Evolutionary conservation across 2,888 invertebrate genomes (phyloP).

Genomic region (Watsonalla cultraria): DNA sequence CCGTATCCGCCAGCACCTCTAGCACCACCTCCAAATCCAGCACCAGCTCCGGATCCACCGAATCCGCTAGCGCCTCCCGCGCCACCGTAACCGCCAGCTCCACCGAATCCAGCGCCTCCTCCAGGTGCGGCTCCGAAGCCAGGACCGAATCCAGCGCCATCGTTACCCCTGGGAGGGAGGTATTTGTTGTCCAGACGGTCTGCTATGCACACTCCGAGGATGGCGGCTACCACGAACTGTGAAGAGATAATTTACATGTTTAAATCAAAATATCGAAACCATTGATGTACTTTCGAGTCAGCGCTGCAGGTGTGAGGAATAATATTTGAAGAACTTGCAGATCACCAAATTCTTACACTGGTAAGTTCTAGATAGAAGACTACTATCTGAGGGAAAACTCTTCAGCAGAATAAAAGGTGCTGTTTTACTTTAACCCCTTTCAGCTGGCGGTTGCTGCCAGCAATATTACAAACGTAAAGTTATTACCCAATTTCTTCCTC

Average conservation of each 20-base stretch:
- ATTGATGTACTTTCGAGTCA: not conserved
- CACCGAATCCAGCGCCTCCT: constrained; percentile 15
- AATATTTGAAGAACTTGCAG: too few species aligned
- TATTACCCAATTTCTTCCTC: too few species aligned
- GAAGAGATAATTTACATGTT: constrained; percentile 11
- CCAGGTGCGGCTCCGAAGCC: constrained; percentile 33
- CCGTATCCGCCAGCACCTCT: constrained; percentile 27
- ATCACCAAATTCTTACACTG: too few species aligned
- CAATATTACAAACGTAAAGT: too few species aligned
- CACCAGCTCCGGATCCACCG: constrained; percentile 19
- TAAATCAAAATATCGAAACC: not conserved
- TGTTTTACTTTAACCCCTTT: too few species aligned
- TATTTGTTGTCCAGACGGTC: constrained; percentile 72
- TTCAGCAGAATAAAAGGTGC: too few species aligned
- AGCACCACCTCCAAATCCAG: constrained; percentile 18
- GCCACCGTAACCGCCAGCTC: constrained; percentile 18
- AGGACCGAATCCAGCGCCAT: constrained; percentile 59
- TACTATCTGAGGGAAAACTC: too few species aligned
- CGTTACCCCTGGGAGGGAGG: constrained; percentile 68
- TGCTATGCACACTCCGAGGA: constrained; percentile 66
- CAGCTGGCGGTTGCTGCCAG: too few species aligned
- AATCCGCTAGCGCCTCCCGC: constrained; percentile 22
- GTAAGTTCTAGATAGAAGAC: too few species aligned
- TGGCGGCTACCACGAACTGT: constrained; percentile 65
- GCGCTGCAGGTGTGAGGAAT: too few species aligned